Conservation (phyloP, 2,113 vertebrate genomes). For the Otolemur garnettii region DNA sequence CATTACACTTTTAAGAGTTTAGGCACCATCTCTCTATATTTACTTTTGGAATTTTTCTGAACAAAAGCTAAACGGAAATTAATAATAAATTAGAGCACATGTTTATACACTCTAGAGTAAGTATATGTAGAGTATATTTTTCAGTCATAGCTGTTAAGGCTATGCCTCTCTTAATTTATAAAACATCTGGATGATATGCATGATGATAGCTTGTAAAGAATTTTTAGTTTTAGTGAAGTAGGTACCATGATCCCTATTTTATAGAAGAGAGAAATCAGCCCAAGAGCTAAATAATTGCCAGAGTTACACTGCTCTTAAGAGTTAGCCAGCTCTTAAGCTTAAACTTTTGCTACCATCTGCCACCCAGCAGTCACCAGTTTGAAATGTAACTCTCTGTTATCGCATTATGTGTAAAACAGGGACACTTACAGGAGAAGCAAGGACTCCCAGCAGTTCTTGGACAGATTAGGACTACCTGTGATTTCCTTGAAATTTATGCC, state of each 20-base stretch:
- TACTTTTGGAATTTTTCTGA: background rate
- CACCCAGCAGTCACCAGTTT: background rate
- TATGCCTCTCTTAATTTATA: background rate
- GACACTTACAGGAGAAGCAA: background rate
- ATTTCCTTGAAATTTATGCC: background rate
- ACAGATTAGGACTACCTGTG: background rate
- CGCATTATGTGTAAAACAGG: background rate
- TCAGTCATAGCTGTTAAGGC: background rate
- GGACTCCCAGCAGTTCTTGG: background rate
- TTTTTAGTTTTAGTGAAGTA: background rate
- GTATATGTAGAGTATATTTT: background rate
- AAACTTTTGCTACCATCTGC: background rate
- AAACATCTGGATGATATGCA: background rate
- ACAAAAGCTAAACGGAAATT: background rate
- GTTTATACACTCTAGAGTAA: background rate
- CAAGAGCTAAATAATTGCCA: background rate
- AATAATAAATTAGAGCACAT: background rate
- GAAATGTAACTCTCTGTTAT: background rate
- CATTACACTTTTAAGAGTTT: background rate
- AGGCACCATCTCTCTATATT: background rate
- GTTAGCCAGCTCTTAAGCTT: background rate
- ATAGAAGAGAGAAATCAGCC: background rate
- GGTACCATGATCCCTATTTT: background rate
- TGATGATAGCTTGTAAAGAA: background rate
- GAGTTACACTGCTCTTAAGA: background rate